These are phyloP conservation scores for Patella depressa DNA, from an alignment of 2,888 invertebrate genomes.

Conservation along the genomic window DNA sequence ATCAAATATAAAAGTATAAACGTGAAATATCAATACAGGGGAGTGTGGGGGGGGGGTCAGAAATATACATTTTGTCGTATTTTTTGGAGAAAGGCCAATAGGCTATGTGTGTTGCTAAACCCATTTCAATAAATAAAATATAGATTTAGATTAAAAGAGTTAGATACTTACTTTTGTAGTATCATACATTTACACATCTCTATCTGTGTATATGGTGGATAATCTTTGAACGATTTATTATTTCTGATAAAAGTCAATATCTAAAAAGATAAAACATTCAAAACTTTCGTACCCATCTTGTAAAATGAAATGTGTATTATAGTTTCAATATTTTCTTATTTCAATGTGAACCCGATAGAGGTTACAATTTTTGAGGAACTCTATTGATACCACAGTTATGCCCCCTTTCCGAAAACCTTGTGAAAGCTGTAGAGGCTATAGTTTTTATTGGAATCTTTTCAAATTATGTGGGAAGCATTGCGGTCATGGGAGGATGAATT, in stretches of 20 bases:
- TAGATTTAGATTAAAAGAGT: background rate
- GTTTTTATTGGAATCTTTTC: too few species aligned
- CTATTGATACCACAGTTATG: too few species aligned
- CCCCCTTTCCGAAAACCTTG: too few species aligned
- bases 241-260: constrained; percentile 51
- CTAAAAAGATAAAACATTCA: constrained; percentile 29
- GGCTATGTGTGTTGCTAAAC: too few species aligned
- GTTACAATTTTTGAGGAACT: too few species aligned
- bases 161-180: constrained; percentile 47
- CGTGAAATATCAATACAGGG: background rate
- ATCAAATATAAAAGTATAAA: background rate
- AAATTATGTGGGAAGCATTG: too few species aligned
- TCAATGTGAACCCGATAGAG: background rate
- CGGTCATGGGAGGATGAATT: too few species aligned
- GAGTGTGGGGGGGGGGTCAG: background rate
- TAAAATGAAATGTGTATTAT: too few species aligned
- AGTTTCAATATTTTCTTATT: background rate
- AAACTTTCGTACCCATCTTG: background rate
- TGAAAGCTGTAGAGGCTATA: too few species aligned
- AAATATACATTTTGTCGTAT: background rate
- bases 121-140: too few species aligned
- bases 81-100: too few species aligned
- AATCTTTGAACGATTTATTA: constrained; percentile 55
- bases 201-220: constrained; percentile 51
- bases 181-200: constrained; percentile 52